Base-by-base conservation (phyloP, 2,797 vertebrate genomes). In the Aeoliscus strigatus region DNA sequence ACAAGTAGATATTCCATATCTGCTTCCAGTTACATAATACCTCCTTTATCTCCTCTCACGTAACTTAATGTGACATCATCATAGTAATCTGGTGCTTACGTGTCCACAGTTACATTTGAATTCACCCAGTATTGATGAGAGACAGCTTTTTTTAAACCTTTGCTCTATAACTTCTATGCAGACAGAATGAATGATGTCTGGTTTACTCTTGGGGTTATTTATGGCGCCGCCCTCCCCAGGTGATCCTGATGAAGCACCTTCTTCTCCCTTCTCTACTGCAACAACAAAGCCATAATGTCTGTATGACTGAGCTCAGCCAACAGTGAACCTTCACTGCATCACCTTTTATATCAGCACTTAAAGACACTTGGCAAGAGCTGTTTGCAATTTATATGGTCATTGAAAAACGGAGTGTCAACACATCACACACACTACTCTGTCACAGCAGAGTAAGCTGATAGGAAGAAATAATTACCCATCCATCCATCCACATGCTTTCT, bases 181-280 rank as follows among this genome's bases (percentile, higher is more conserved):
- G n/a, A n/a, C n/a, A n/a, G n/a, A n/a, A n/a, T n/a, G n/a, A 57
- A 24, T 5, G 30, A 50, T 36, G 40, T 52, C 44, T 59, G 14
- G 32, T 47, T 51, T 14, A 12, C 23, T 43, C 30, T 45, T n/a
- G 3, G 24, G 26, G 8, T 35, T 2, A 0, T 48, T 49, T 32
- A 55, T 51, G 10, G 38, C 39, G 7, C 8, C 12, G 18, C 12
- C 9, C 17, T 51, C 2, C 8, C 25, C 14, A 31, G 12, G 18
- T 55, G 45, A 2, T 11, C 27, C 53, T 41, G 8, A 31, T 58
- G 27, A 50, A 50, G 27, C 33, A 30, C 21, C n/a, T 16, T 56
- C 14, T 35, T 28, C 9, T 13, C 23, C 23, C 23, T 11, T 56
- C 26, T 17, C 16, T 38, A 32, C 35, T 33, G 43, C 40, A 39